Evolutionary conservation across 2,888 invertebrate species (phyloP), one percentile per base, ranked within the genome.

Genomic region (Ommatoiulus sabulosus): DNA sequence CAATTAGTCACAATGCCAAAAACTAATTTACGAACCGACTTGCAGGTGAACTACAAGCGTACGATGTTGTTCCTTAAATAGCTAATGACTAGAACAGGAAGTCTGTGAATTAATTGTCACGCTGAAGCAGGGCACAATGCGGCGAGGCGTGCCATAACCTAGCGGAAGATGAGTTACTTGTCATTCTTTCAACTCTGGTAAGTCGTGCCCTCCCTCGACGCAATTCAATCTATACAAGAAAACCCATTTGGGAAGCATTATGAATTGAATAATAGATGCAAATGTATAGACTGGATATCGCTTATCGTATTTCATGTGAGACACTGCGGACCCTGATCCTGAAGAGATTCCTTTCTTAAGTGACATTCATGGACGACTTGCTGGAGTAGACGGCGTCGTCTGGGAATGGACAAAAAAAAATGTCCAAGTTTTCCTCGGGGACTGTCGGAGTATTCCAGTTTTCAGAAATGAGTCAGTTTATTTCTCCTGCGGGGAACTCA

Each of bases 261-360:
- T 72, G 72, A 72, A 72, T 72, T 72, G 72, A 72, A 72, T 72
- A 72, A 72, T 72, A 72, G 72, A 72, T 72, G 72, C 72, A 72
- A 72, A 72, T 72, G 24, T 10, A 72, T 4, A 20, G 24, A 72
- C 24, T 2, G 72, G 8, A 7, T 24, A 72, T 72, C 72, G 7
- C 72, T 72, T 20, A 24, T 72, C 20, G 24, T 10, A 72, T 24
- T 72, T 4, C 72, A 24, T 24, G 24, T 17, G 24, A 72, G 5
- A 24, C 72, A 24, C 24, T 17, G 24, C 24, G 72, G 2, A 24
- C n/a, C 24, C 24, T 72, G 24, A 72, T 72, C 24, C 72, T 72
- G 5, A 24, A 72, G 72, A 24, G 15, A 52, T 72, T 72, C n/a
- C n/a, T n/a, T 46, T 46, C 46, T 72, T 72, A 72, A 72, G 17